A percentile compares a stretch with the other conserved stretches of the same genome.
Conservation (phyloP, 2,888 invertebrate genomes). For the Cynaeus angustus region DNA sequence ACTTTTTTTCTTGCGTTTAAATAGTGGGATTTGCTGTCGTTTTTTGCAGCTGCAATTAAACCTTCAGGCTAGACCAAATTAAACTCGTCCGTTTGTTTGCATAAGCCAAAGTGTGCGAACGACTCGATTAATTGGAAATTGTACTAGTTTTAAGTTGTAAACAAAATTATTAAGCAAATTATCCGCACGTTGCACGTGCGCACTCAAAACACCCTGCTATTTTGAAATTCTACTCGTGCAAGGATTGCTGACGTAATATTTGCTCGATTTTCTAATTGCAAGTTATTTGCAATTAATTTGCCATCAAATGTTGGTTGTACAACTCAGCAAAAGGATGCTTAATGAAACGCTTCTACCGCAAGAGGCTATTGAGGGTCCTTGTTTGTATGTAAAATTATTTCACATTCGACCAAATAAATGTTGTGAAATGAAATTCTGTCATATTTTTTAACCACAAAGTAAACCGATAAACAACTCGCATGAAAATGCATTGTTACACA, state of each 20-base stretch:
- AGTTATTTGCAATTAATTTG: constrained; percentile 13
- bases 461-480: background rate
- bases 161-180: constrained; percentile 31
- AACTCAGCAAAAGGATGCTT: background rate
- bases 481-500: constrained; percentile 5
- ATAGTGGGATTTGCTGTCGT: too few species aligned
- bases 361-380: too few species aligned
- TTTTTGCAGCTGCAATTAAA: too few species aligned
- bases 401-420: background rate
- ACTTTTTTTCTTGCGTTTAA: too few species aligned
- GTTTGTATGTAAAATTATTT: too few species aligned
- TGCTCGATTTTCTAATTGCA: background rate
- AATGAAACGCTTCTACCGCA: too few species aligned
- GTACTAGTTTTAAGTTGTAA: constrained; percentile 13
- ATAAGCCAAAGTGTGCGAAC: background rate
- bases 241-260: background rate
- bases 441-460: background rate
- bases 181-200: constrained; percentile 12
- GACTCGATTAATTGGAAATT: constrained; percentile 24
- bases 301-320: background rate
- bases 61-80: background rate
- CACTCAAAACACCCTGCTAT: constrained; percentile 9
- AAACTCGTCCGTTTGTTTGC: background rate
- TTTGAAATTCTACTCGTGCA: constrained; percentile 5
- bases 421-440: background rate